These are phyloP conservation scores for Drosophila aff. DNA, from an alignment of 1,140 invertebrate species.

Conservation along the genomic window DNA sequence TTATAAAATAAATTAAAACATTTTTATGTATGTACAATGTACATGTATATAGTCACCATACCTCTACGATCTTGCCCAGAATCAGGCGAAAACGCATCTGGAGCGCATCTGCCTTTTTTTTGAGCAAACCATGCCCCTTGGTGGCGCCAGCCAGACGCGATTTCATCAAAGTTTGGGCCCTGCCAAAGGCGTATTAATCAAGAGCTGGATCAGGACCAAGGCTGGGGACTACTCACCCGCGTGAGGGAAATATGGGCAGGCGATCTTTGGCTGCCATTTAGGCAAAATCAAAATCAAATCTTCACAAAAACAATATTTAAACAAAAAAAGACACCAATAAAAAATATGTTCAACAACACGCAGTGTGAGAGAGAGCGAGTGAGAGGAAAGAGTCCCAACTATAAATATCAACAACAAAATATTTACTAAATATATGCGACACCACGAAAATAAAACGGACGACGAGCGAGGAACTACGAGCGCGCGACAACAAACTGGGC, in stretches of 20 bases:
- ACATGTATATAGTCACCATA: conserved; percentile 75
- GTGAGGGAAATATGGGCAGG: conserved; percentile 97
- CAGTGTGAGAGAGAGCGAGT: conserved; percentile 3
- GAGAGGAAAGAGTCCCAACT: conserved; percentile 33
- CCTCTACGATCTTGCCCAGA: conserved; percentile 99
- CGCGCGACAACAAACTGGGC: conserved; percentile 68
- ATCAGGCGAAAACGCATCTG: conserved; percentile 99
- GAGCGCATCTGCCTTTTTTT: conserved; percentile 99
- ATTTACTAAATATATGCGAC: conserved; percentile 80
- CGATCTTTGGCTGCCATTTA: conserved; percentile 96
- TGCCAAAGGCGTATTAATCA: background rate
- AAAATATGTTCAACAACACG: conserved; percentile 24
- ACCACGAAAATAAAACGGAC: conserved; percentile 68
- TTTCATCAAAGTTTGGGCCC: conserved; percentile 94
- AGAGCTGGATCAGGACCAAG: background rate
- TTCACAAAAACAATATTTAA: conserved; percentile 11
- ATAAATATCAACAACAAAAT: conserved; percentile 79
- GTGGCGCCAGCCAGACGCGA: conserved; percentile 97
- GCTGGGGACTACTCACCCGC: conserved; percentile 92
- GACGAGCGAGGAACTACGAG: conserved; percentile 22
- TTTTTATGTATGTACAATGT: background rate
- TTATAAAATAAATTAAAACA: background rate
- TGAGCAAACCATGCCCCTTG: conserved; percentile 98
- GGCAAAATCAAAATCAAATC: conserved; percentile 17
- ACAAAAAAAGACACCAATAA: conserved; percentile 9